Evolutionary conservation across 2,797 vertebrate genomes (phyloP), one percentile per base, ranked within the genome.

Genomic region (Botia kubotai): DNA sequence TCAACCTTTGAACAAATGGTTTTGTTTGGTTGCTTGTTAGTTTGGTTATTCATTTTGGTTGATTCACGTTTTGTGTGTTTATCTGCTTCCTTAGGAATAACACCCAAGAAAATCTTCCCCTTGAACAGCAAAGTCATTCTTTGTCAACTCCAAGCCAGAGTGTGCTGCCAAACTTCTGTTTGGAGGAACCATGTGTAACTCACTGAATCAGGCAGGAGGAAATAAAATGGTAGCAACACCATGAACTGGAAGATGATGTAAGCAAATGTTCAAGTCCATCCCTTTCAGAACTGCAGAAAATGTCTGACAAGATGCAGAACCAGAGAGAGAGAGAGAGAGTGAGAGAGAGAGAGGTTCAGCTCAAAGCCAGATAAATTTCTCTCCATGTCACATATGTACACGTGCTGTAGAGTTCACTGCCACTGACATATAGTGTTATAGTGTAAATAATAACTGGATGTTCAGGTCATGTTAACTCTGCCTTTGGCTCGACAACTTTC

Each of bases 11-110:
- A 95, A 94, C 94, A 90, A 92, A 90, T 91, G 91, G 89, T 94
- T 82, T 93, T 91, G 92, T 94, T 94, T 94, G 94, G 94, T 94
- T 94, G 92, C 80, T 88, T 89, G 86, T 93, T 94, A 93, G 93
- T 94, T 94, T 94, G 94, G 94, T 95, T 94, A 92, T 93, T 94
- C 92, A 33, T 33, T 95, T 95, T 95, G 94, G 94, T 95, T 95
- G 94, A 90, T 93, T 91, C 86, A 94, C 93, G 94, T 90, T 87
- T 26, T 84, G 94, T 92, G 92, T 93, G 93, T 92, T 82, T 85
- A 90, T 93, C 92, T 91, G 92, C 92, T 92, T 94, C 92, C 91
- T 91, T 87, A 92, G 91, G 91, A 93, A 93, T 82, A 90, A 91
- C 93, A 93, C 93, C 90, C 88, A 88, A 72, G 86, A 90, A 92